Base-by-base conservation (phyloP, 2,113 vertebrate species). In the Dermatemys mawii region DNA sequence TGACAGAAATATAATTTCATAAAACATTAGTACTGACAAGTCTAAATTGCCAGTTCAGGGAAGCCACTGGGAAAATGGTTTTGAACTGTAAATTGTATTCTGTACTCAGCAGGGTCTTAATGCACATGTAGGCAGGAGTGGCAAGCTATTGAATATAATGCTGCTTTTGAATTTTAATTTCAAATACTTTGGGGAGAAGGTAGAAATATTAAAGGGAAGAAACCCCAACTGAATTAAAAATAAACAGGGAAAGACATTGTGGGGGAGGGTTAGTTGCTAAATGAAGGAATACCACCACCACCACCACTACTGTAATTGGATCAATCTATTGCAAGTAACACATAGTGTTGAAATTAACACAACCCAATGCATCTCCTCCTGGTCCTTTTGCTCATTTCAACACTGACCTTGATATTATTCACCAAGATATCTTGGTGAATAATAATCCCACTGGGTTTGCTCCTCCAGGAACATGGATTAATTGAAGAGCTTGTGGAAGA, bases 1-100 rank as follows among this genome's bases (percentile, higher is more conserved):
- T 27, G 35, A 21, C 48, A 84, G 48, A 97, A 96, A 89, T 93
- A 88, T 93, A 86, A 95, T 91, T 96, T 86, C 17, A 55, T 95
- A 90, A 95, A 91, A 48, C 87, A 89, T 11, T 70, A 57, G 50
- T 94, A 92, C 90, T 93, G 80, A 73, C 75, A 95, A 94, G 83
- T 78, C 67, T 80, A 60, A 44, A n/a, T 48, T 80, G 53, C 51
- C 46, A 84, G 44, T 78, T 92, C 86, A 78, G 88, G 55, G 22
- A 92, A 54, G 87, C 83, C 11, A 54, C 16, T 54, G 78, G 67
- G 67, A 41, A 83, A 87, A 35, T 46, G 50, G 67, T 82, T 76
- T 26, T 48, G 86, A 94, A 44, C 27, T 86, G 38, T 84, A 84
- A 54, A 35, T 13, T 81, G 75, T 80, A 88, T 89, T 94, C 26